Percentiles rank a stretch among this genome's conserved stretches.
phyloP scores from a whole-genome alignment of 2,888 invertebrate species.

The Callyntrura guangdongensis region DNA sequence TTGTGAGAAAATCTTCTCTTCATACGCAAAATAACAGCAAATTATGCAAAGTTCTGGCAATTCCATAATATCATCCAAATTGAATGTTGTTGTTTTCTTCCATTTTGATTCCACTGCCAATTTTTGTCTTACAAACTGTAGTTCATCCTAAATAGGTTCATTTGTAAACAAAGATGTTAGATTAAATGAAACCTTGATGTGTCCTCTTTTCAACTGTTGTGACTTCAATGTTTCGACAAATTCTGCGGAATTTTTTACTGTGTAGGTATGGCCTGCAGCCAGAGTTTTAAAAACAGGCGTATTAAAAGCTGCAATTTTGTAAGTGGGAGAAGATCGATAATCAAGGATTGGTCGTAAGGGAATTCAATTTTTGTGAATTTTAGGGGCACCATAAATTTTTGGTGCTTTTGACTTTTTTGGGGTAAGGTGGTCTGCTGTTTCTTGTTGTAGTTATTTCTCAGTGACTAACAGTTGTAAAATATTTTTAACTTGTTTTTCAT shows the following conservation, averaged over 20 bases:
- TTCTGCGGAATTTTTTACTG: conserved; percentile 39
- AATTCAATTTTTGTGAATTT: conserved; percentile 46
- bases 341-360: conserved; percentile 47
- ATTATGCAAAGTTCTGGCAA: not conserved
- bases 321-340: conserved; percentile 18
- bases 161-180: conserved; percentile 79
- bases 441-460: not conserved
- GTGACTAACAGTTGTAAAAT: not conserved
- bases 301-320: not conserved
- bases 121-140: too few species aligned
- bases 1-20: conserved; percentile 94
- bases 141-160: too few species aligned
- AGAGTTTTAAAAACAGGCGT: not conserved
- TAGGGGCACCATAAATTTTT: conserved; percentile 47
- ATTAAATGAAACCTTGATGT: conserved; percentile 66
- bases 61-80: not conserved
- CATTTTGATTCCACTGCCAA: conserved; percentile 9
- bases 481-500: not conserved
- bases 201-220: not conserved
- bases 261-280: not conserved
- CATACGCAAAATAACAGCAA: not conserved
- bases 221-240: conserved; percentile 10
- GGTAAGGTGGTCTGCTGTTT: not conserved
- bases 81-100: too few species aligned
- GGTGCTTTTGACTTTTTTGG: not conserved